These are phyloP conservation scores for Drosophila leonis DNA, from an alignment of 2,888 invertebrate species.

Conservation along the genomic window DNA sequence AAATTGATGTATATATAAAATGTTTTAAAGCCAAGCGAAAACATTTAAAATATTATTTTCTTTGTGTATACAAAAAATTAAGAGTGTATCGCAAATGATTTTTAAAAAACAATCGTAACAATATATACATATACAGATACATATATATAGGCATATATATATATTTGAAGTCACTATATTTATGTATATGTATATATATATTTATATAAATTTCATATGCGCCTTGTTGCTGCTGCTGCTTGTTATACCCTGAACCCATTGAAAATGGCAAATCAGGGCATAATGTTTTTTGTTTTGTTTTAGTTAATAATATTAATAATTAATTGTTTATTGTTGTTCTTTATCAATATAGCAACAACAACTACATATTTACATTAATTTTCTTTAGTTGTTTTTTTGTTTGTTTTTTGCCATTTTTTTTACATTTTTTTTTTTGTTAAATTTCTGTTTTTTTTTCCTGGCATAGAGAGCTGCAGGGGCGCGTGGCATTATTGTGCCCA, in stretches of 20 bases:
- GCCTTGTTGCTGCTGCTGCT: constrained; percentile 44
- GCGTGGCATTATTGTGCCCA: constrained; percentile 9
- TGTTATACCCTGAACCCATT: too few relatives aligned
- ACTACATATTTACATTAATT: constrained; percentile 77
- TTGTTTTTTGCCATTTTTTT: constrained; percentile 59
- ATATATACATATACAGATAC: constrained; percentile 27
- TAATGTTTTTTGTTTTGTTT: constrained; percentile 38
- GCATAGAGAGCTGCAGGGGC: background rate
- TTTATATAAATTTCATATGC: constrained; percentile 42
- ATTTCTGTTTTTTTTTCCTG: constrained; percentile 23
- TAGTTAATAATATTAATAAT: constrained; percentile 7
- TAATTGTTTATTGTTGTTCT: constrained; percentile 23
- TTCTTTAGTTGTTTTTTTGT: constrained; percentile 38
- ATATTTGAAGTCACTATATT: constrained; percentile 20
- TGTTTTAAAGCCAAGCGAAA: constrained; percentile 23
- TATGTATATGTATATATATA: constrained; percentile 19
- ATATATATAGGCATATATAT: constrained; percentile 24
- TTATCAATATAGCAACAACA: constrained; percentile 60
- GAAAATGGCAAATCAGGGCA: too few relatives aligned
- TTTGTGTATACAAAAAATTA: constrained; percentile 11
- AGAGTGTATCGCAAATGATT: constrained; percentile 24
- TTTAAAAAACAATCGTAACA: constrained; percentile 23
- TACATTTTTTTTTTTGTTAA: constrained; percentile 26
- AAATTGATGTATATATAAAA: background rate
- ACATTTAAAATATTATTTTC: constrained; percentile 38